Evolutionary conservation across 2,888 invertebrate genomes (phyloP), one percentile per base, ranked within the genome.

Genomic region (Micropterix aruncella): DNA sequence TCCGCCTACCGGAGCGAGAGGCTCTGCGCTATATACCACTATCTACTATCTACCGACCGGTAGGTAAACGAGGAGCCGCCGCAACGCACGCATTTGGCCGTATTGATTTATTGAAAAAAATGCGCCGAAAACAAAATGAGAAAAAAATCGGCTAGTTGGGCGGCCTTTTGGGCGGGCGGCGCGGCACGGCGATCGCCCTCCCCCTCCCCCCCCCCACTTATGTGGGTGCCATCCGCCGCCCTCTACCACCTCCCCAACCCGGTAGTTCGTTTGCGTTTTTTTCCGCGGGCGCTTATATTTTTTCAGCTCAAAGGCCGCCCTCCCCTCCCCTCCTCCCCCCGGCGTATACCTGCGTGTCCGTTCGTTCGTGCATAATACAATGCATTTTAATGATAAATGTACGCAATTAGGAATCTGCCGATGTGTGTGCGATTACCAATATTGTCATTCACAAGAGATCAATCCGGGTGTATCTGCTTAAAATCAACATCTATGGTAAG

Each of bases 251-350:
- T 27, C 27, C 7, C 27, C 27, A 27, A 45, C 41, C 37, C 46
- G 40, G 48, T 48, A 49, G 47, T 47, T 50, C 49, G 48, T 37
- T 38, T 17, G 38, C 42, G 38, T 19, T 16, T 19, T 38, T 37
- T 15, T 44, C 27, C 17, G 9, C n/a, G 43, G 42, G 39, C 37
- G 37, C 42, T 43, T 37, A 39, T 45, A 43, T 43, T 43, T 42
- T 16, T 12, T 7, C 14, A 15, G 15, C 15, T 17, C 40, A 38
- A 39, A 43, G 47, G 48, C 17, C 45, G 48, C 49, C 50, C 54
- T 52, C 58, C 56, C 57, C 53, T 56, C 54, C 54, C 54, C 53
- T 53, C 52, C 53, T 52, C 54, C 50, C 52, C 43, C 46, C 47
- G 46, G 38, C 44, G 44, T 43, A 44, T 48, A 12, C 5, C 46